phyloP scores from a whole-genome alignment of 1,140 invertebrate species.

The Harlomillsia oculata region DNA sequence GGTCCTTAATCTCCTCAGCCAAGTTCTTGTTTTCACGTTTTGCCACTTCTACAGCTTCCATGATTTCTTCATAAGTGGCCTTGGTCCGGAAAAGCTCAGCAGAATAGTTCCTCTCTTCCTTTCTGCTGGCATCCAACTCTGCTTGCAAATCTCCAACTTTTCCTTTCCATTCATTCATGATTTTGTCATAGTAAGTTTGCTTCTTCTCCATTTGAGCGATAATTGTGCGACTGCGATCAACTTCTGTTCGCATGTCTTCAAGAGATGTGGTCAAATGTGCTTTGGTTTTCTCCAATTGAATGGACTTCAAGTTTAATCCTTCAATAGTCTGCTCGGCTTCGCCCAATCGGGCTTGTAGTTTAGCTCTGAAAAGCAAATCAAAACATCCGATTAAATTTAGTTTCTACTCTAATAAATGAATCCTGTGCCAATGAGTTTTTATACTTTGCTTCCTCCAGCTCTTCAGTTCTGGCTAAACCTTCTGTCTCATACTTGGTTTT shows the following conservation, averaged over 20 bases:
- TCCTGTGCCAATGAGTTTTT: not conserved
- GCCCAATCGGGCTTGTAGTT: constrained; percentile 85
- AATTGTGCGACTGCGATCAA: constrained; percentile 89
- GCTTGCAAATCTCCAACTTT: constrained; percentile 94
- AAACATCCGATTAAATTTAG: not conserved
- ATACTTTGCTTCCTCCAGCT: constrained; percentile 91
- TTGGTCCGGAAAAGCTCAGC: constrained; percentile 98
- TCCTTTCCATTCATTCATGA: constrained; percentile 98
- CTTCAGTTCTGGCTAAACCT: constrained; percentile 89
- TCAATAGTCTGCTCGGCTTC: constrained; percentile 97
- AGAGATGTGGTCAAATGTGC: constrained; percentile 90
- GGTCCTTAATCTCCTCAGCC: constrained; percentile 95
- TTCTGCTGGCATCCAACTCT: constrained; percentile 82
- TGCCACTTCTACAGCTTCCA: constrained; percentile 92
- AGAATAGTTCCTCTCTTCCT: constrained; percentile 97
- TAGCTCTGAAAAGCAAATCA: constrained; percentile 53
- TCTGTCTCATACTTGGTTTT: constrained; percentile 94
- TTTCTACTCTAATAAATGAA: not conserved
- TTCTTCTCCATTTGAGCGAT: constrained; percentile 97
- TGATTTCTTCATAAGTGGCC: constrained; percentile 92
- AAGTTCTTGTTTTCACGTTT: constrained; percentile 99
- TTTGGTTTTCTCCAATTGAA: constrained; percentile 94
- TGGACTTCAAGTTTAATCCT: constrained; percentile 90
- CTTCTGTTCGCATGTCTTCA: constrained; percentile 94
- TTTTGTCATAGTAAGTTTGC: constrained; percentile 98